Percentiles rank a stretch among this genome's conserved stretches.
These are phyloP conservation scores for Papilio aristodemus DNA, from an alignment of 1,140 invertebrate species.

Conservation along the genomic window DNA sequence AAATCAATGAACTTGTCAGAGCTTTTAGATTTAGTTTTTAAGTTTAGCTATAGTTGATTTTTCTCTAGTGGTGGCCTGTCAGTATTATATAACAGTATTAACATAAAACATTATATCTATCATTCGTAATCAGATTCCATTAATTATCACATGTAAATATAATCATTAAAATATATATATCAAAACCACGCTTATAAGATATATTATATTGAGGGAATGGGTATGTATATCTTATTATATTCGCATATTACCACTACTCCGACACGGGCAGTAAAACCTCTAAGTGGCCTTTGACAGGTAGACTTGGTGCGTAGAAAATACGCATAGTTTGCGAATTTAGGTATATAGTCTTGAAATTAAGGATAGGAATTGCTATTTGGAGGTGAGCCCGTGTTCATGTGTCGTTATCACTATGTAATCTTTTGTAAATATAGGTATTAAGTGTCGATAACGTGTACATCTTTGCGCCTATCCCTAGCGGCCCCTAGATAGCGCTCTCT, in stretches of 20 bases:
- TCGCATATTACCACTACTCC: neutral
- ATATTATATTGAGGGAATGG: neutral
- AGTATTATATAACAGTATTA: slow-evolving; percentile 25
- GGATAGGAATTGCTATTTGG: slow-evolving; percentile 47
- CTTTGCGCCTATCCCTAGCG: slow-evolving; percentile 63
- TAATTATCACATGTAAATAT: neutral
- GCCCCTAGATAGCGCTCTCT: slow-evolving; percentile 73
- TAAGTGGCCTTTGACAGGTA: slow-evolving; percentile 43
- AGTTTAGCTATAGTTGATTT: slow-evolving; percentile 31
- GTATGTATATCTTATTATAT: slow-evolving; percentile 1
- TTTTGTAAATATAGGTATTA: slow-evolving; percentile 39
- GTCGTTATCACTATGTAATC: slow-evolving; percentile 47
- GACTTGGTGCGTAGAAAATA: slow-evolving; percentile 21
- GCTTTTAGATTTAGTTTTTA: slow-evolving; percentile 22
- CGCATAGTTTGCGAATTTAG: slow-evolving; percentile 37
- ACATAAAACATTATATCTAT: neutral
- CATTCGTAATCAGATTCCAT: neutral
- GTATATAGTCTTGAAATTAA: slow-evolving; percentile 38
- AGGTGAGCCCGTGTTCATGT: slow-evolving; percentile 43
- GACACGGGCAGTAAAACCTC: slow-evolving; percentile 33
- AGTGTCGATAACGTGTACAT: slow-evolving; percentile 43
- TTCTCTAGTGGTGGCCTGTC: slow-evolving; percentile 25
- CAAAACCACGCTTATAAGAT: neutral
- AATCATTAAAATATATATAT: slow-evolving; percentile 7
- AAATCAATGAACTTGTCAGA: slow-evolving; percentile 23